phyloP scores from a whole-genome alignment of 2,888 invertebrate species.

The Idaea straminata region DNA sequence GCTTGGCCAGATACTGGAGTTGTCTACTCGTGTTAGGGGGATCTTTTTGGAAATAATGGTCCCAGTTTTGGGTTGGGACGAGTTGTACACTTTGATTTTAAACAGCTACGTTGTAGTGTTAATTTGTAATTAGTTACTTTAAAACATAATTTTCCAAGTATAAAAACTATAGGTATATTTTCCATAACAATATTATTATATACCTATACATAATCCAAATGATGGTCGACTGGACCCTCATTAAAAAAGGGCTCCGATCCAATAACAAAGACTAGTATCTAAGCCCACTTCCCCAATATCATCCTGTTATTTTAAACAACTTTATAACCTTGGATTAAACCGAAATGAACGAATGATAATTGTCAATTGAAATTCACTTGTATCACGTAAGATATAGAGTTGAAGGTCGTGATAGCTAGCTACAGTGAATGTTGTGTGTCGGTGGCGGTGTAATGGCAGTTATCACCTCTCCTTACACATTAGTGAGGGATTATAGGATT shows the following conservation, averaged over 20 bases:
- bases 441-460: not conserved
- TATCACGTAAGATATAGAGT: not conserved
- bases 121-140: too few relatives aligned
- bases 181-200: too few relatives aligned
- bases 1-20: too few relatives aligned
- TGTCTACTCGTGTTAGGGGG: too few relatives aligned
- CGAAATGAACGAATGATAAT: not conserved
- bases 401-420: not conserved
- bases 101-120: too few relatives aligned
- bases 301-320: not conserved
- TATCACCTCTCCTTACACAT: conserved; percentile 1
- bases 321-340: not conserved
- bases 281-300: not conserved
- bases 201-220: not conserved
- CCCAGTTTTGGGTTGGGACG: too few relatives aligned
- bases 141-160: too few relatives aligned
- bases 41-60: too few relatives aligned
- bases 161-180: too few relatives aligned
- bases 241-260: not conserved
- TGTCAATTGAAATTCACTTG: not conserved
- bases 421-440: not conserved
- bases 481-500: not conserved
- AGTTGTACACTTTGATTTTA: too few relatives aligned
- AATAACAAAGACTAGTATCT: not conserved
- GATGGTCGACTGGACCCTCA: not conserved